Base-by-base conservation (phyloP, 2,113 vertebrate genomes). In the Centropus bengalensis region DNA sequence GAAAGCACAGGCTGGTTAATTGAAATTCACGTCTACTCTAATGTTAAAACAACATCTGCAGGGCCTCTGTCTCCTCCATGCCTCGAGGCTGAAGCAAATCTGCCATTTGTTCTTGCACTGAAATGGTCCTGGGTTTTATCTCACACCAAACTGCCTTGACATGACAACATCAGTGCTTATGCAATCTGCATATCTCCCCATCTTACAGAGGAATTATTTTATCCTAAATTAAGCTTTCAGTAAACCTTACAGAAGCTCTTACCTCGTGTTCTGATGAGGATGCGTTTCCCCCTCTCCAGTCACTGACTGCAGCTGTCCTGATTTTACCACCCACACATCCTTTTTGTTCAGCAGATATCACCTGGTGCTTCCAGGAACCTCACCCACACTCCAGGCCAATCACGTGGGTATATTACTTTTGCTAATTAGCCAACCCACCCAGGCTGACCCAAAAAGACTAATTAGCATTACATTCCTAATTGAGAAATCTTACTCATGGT, bases 321-420 rank as follows among this genome's bases (percentile, higher is more conserved):
- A 84, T 94, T 86, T 91, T 96, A 96, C 94, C 96, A 96, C 93
- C 91, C 95, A 94, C 95, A 66, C 80, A 95, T 86, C 77, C 63
- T 68, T 88, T 63, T 92, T 36, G 49, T 90, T 7, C 62, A 76
- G 52, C 89, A 97, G 90, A 18, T 95, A 96, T 96, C 91, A 97
- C 95, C 94, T 88, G 90, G 93, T 94, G 90, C 69, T 91, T 94
- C 82, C 89, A 95, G 91, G 86, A 89, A 63, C 92, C 92, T 96
- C 94, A 93, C 96, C 96, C 96, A 96, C 85, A 96, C 96, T 97
- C 93, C 94, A 90, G 92, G 91, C 86, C 95, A 94, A 95, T 95
- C 96, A 96, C 93, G 93, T 82, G 82, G 85, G 16, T 92, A 87
- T 49, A 81, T 88, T 92, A 84, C 91, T 78, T 86, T 94, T 94